Evolutionary conservation across 2,113 vertebrate species (phyloP), one percentile per base, ranked within the genome.

Genomic region (Nycticorax nycticorax): DNA sequence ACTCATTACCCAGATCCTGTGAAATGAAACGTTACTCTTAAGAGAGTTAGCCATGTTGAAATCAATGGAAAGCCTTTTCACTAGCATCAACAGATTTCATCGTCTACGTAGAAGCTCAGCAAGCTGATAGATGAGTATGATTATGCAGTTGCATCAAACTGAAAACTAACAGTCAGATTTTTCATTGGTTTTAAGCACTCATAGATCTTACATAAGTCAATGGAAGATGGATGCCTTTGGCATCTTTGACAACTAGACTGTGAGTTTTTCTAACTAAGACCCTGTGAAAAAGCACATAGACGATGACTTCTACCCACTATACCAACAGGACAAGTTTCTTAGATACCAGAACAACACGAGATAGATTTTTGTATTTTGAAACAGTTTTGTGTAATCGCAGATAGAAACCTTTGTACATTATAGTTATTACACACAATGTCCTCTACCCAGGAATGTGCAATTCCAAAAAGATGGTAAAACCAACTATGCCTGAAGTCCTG

Each of bases 281-380:
- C 5, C 41, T 8, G 14, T 33, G 35, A 57, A 93, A 85, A 78
- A 78, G 26, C 32, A 48, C 32, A 21, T 0, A 52, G 60, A 60
- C 0, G 0, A 9, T 3, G 7, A 30, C 50, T 88, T 90, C 43
- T 28, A 77, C 14, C 15, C 3, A 2, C 19, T 50, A 35, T 14
- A 68, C 24, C 26, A 83, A 69, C 1, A 47, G 47, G 30, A 43
- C 28, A 39, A 32, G 63, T 55, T 92, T 63, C 59, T 85, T 55
- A 67, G 59, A 39, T 18, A 77, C 62, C 77, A 92, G 37, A 84
- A 74, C 72, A 96, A 80, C 32, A 37, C 12, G 68, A 53, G n/a
- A 45, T 1, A 88, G 14, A 45, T 18, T 59, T 88, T 9, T 43
- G 12, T 35, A 22, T 90, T 95, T 66, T 80, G 57, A 94, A 94